phyloP scores from a whole-genome alignment of 2,797 vertebrate genomes.

The Streptopelia turtur region DNA sequence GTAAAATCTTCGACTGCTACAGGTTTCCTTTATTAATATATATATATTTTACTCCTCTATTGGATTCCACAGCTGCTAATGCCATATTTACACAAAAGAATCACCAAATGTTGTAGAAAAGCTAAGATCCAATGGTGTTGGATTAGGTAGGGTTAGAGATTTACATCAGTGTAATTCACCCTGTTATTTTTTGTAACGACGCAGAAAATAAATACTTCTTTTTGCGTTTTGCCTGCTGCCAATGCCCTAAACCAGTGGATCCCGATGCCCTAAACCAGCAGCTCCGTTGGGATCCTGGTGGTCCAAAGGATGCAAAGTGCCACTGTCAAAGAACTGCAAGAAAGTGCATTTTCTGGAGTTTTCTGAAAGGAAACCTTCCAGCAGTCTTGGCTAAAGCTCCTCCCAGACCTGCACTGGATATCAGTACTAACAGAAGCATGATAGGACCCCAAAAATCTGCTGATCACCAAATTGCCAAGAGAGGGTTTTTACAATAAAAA shows the following conservation, averaged over 20 bases:
- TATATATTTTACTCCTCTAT: constrained; percentile 72
- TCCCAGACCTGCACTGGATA: constrained; percentile 35
- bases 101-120: constrained; percentile 74
- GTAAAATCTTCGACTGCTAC: constrained; percentile 86
- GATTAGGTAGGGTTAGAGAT: constrained; percentile 58
- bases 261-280: constrained; percentile 28
- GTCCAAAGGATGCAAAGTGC: constrained; percentile 44
- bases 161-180: constrained; percentile 58
- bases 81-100: constrained; percentile 77
- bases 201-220: constrained; percentile 65
- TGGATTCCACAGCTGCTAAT: constrained; percentile 78
- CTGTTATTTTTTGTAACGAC: constrained; percentile 42
- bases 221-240: constrained; percentile 65
- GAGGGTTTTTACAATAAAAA: constrained; percentile 74
- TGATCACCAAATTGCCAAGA: constrained; percentile 64
- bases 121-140: constrained; percentile 69
- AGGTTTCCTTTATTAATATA: constrained; percentile 84
- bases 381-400: constrained; percentile 64
- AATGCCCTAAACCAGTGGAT: constrained; percentile 28
- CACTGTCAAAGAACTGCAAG: constrained; percentile 58
- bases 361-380: constrained; percentile 76
- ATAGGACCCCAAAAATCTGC: constrained; percentile 53
- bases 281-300: not conserved
- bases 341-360: constrained; percentile 51
- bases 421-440: constrained; percentile 34